Conservation (phyloP, 1,140 invertebrate genomes). For the Drosophila seguyi region DNA sequence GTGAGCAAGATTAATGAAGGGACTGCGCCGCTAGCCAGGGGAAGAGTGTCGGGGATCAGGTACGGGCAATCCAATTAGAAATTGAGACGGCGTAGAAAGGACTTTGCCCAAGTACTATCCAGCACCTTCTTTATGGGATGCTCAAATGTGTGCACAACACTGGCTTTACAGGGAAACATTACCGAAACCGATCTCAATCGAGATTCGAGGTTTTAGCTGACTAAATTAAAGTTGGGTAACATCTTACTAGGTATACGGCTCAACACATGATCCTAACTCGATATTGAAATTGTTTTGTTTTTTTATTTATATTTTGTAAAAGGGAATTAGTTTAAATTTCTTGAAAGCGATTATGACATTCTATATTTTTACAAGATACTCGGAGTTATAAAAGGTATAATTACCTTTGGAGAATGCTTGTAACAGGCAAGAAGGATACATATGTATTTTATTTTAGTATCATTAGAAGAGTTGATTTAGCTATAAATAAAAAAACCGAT, state of each 20-base stretch:
- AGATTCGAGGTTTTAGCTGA: not conserved
- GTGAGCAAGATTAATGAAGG: conserved; percentile 80
- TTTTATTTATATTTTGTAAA: too few relatives aligned
- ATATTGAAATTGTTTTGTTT: not conserved
- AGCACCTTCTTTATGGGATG: not conserved
- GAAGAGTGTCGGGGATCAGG: conserved; percentile 4
- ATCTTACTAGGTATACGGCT: not conserved
- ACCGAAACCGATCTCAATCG: not conserved
- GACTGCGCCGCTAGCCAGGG: not conserved
- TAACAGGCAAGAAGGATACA: too few relatives aligned
- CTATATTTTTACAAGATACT: too few relatives aligned
- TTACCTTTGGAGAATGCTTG: too few relatives aligned
- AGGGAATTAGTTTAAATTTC: too few relatives aligned
- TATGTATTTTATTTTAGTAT: too few relatives aligned
- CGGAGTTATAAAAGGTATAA: too few relatives aligned
- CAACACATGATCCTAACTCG: not conserved
- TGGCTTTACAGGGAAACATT: not conserved
- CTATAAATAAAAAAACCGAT: too few relatives aligned
- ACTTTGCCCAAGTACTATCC: not conserved
- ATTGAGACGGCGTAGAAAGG: conserved; percentile 22
- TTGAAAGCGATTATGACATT: too few relatives aligned
- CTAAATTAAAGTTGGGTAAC: not conserved
- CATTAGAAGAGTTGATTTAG: too few relatives aligned
- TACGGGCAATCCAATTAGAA: conserved; percentile 39
- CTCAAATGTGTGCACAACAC: too few relatives aligned